Base-by-base conservation (phyloP, 2,888 invertebrate genomes). In the Erebia aethiops region DNA sequence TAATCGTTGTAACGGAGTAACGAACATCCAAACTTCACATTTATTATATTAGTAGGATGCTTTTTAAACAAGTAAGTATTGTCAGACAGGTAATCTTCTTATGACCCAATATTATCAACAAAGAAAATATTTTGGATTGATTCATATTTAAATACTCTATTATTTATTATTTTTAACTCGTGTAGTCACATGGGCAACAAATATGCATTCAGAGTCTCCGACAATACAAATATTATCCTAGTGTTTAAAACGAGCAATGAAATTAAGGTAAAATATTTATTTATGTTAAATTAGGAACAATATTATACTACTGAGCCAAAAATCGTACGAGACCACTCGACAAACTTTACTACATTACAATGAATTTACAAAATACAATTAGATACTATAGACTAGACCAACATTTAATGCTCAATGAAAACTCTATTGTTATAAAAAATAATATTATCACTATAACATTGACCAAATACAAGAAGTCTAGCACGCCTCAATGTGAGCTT, bases 381-480 rank as follows among this genome's bases (percentile, higher is more conserved):
- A 83, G 75, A 81, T 79, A 51, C 71, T 72, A 76, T 74, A 69
- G 88, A 89, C 89, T 88, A 89, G 89, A 88, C 84, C 84, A 84
- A 71, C 67, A 71, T 43, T 35, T 35, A 35, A 52, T 61, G 16
- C 51, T 68, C 66, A 66, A 54, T 35, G 60, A 68, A 67, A 64
- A 46, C 63, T 58, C 58, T 68, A 57, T 54, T 62, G 21, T 58
- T 71, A 64, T 58, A 61, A 64, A 69, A 74, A 71, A 65, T 60
- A 35, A n/a, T 16, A 46, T 52, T 61, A 63, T 69, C 43, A 69
- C 21, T 62, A 65, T 54, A 65, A 65, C 43, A 65, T 56, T 56
- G 65, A 65, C 56, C n/a, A 54, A 18, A 62, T 18, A 41, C 10
- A 26, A 10, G 18, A 26, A 16, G 18, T 54, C 21, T 52, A 64